Base-by-base conservation (phyloP, 2,113 vertebrate genomes). In the Saccopteryx leptura region DNA sequence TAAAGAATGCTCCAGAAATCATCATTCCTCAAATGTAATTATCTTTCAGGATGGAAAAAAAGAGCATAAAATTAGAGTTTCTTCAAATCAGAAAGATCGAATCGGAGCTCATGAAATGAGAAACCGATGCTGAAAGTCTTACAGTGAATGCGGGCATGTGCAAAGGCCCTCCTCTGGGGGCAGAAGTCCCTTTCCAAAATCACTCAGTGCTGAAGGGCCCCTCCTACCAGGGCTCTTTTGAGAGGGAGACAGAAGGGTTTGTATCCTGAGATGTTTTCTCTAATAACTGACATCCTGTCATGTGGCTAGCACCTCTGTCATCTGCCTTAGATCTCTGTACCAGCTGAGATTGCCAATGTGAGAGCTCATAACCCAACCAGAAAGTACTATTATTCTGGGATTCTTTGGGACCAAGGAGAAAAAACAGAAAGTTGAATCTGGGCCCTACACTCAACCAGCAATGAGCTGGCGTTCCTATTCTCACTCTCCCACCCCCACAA, bases 21-120 rank as follows among this genome's bases (percentile, higher is more conserved):
- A 39, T 79, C 68, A 31, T 18, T 28, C 17, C 13, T 68, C 68
- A 63, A 81, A 13, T 61, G 48, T 10, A 52, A 9, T 72, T 68
- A 39, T 61, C 33, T 82, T 68, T 69, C 61, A 63, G 31, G 31
- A 79, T 52, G 28, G 14, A 28, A 26, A 71, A 85, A n/a, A n/a
- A 39, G 39, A 63, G 46, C 66, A 85, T 71, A 79, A 86, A 28
- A 75, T 84, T 18, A 74, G 89, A 75, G 33, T 84, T 61, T 60
- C 19, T 88, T 84, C 12, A 69, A 69, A 91, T 93, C 71, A 60
- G n/a, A 83, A 68, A 56, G 69, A 84, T 72, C 48, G 69, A 23
- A 33, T 69, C 61, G 71, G 21, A 94, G 54, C 80, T 58, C 65
- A 28, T 61, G 85, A 76, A 71, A 66, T 52, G 61, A 81, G 63